Base-by-base conservation (phyloP, 2,113 vertebrate species). In the Trinectes maculatus region DNA sequence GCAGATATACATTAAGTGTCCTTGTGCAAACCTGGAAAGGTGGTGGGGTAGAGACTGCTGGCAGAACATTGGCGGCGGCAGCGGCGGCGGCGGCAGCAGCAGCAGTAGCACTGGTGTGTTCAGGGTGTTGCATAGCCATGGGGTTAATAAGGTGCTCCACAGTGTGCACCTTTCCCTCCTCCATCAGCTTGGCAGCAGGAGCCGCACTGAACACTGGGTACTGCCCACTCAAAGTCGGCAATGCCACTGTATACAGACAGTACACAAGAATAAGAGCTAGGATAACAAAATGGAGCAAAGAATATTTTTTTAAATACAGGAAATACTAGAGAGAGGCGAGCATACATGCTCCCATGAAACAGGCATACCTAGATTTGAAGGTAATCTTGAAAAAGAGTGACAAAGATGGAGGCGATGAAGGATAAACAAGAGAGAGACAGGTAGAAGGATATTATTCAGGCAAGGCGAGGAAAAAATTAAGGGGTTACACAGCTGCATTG, bases 121-220 rank as follows among this genome's bases (percentile, higher is more conserved):
- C 96, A 11, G 88, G 12, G 42, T 96, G 95, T 79, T 96, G 96
- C 55, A 99, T 92, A 0, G 96, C 89, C 59, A 99, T 93, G 34
- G 96, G 97, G 86, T 95, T 98, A 52, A 99, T 93, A 75, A 99
- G 94, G 81, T 99, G 97, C 82, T 99, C 97, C 36, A 98, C 88
- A 0, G 95, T 21, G 33, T 98, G 97, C 61, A 98, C 92, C 89
- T 99, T 99, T 16, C 95, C 96, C 0, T 99, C 97, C 87, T 98
- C 96, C 37, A 99, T 94, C 77, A 99, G 90, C 79, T 99, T 99
- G 71, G 94, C 91, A 3, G 95, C 80, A 0, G 95, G 93, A 1
- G 94, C 89, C 0, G 96, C 80, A 69, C 95, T 95, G 76, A 98
- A 99, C 89, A 99, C 83, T 77, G 95, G 95, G 89, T 99, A 99